These are phyloP conservation scores for Octopus bimaculoides DNA, from an alignment of 1,140 invertebrate species.

Conservation along the genomic window DNA sequence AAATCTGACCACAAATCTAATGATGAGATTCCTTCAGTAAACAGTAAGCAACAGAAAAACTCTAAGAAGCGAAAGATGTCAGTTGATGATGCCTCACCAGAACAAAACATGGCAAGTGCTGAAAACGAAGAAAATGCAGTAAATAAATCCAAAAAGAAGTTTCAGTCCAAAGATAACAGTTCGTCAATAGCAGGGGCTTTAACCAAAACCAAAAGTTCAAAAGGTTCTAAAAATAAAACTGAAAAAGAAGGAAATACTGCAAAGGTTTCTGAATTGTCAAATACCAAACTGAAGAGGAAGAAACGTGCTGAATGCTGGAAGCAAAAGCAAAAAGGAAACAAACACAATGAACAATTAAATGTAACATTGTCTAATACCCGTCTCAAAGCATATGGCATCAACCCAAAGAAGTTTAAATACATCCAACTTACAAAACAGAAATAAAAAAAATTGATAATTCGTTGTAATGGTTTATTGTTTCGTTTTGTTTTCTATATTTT, in stretches of 20 bases:
- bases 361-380: slow-evolving; percentile 68
- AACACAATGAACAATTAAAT: slow-evolving; percentile 25
- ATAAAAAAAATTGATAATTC: neutral
- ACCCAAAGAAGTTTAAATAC: slow-evolving; percentile 78
- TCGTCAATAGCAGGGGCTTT: slow-evolving; percentile 28
- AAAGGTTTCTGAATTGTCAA: slow-evolving; percentile 15
- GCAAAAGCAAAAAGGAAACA: slow-evolving; percentile 44
- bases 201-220: slow-evolving; percentile 39
- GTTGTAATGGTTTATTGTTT: too few species aligned
- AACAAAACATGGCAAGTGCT: too few species aligned
- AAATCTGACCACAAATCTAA: too few species aligned
- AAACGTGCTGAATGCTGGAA: slow-evolving; percentile 18
- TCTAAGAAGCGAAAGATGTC: too few species aligned
- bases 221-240: neutral
- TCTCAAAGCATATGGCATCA: slow-evolving; percentile 83
- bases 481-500: too few species aligned
- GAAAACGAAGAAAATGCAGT: slow-evolving; percentile 16
- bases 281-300: slow-evolving; percentile 27
- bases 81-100: too few species aligned
- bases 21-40: too few species aligned
- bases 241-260: neutral
- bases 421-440: slow-evolving; percentile 20
- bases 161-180: slow-evolving; percentile 20
- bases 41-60: too few species aligned
- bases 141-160: slow-evolving; percentile 18